Conservation (phyloP, 2,888 invertebrate genomes). For the Metacarcinus magister region DNA sequence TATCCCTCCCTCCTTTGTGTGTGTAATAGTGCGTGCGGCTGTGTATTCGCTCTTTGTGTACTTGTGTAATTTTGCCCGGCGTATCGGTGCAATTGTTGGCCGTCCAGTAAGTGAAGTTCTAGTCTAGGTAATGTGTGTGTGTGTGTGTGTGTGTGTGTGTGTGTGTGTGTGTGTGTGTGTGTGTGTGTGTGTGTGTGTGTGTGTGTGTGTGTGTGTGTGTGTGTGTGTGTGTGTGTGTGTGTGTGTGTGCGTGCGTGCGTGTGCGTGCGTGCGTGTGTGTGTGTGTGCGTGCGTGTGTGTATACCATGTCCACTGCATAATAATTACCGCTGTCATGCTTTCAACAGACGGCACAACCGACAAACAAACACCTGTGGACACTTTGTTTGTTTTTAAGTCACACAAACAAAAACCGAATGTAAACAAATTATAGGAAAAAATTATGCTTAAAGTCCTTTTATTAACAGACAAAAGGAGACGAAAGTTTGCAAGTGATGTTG, state of each 20-base stretch:
- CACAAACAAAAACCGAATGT: no score
- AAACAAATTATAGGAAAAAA: no score
- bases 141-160: not conserved
- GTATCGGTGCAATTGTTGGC: not conserved
- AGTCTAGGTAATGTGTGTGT: not conserved
- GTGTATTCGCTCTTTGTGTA: constrained; percentile 27
- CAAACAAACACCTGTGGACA: no score
- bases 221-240: not conserved
- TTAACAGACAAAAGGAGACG: no score
- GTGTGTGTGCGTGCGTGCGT: constrained; percentile 39
- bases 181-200: not conserved
- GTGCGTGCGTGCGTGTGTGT: not conserved
- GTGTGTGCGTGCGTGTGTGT: not conserved
- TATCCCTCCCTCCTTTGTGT: constrained; percentile 34
- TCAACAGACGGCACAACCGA: no score
- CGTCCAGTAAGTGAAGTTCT: not conserved
- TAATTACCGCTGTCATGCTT: not conserved
- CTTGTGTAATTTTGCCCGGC: not conserved
- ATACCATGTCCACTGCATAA: not conserved
- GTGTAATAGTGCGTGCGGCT: constrained; percentile 45
- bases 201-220: not conserved
- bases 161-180: constrained; percentile 39
- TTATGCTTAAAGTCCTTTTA: no score
- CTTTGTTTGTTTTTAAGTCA: no score
- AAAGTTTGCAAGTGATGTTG: no score